These are phyloP conservation scores for Sympetrum striolatum DNA, from an alignment of 2,888 invertebrate species.

Conservation along the genomic window DNA sequence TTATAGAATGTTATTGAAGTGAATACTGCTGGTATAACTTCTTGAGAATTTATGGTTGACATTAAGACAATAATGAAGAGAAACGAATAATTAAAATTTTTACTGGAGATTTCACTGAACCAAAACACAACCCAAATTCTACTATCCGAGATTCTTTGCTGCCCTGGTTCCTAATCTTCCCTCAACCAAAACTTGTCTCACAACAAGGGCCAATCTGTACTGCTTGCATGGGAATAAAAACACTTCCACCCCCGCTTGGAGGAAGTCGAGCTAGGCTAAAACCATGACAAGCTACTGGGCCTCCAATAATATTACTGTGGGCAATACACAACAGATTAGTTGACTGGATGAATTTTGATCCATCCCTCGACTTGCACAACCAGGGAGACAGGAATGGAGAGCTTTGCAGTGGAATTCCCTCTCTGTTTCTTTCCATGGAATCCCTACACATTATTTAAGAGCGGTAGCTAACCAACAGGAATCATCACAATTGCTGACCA, in stretches of 20 bases:
- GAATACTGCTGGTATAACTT: too few species aligned
- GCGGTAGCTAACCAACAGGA: constrained; percentile 21
- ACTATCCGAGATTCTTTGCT: too few species aligned
- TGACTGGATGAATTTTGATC: constrained; percentile 39
- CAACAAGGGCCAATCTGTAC: constrained; percentile 22
- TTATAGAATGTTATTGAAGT: too few species aligned
- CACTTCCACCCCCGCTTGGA: constrained; percentile 2
- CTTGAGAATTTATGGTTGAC: too few species aligned
- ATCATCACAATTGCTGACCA: constrained; percentile 24
- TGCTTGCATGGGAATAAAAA: constrained; percentile 32
- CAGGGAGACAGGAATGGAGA: background rate
- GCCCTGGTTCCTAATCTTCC: background rate
- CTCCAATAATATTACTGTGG: background rate
- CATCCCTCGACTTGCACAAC: constrained; percentile 10
- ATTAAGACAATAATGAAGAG: too few species aligned
- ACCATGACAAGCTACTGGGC: constrained; percentile 22
- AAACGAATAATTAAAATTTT: too few species aligned
- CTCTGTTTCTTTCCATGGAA: background rate
- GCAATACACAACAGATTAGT: constrained; percentile 17
- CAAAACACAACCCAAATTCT: too few species aligned
- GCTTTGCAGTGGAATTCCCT: background rate
- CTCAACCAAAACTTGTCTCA: background rate
- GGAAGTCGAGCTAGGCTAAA: constrained; percentile 36
- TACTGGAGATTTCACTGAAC: too few species aligned
- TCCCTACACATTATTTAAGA: background rate